Conservation (phyloP, 1,140 invertebrate genomes). For the Mamestra configurata region DNA sequence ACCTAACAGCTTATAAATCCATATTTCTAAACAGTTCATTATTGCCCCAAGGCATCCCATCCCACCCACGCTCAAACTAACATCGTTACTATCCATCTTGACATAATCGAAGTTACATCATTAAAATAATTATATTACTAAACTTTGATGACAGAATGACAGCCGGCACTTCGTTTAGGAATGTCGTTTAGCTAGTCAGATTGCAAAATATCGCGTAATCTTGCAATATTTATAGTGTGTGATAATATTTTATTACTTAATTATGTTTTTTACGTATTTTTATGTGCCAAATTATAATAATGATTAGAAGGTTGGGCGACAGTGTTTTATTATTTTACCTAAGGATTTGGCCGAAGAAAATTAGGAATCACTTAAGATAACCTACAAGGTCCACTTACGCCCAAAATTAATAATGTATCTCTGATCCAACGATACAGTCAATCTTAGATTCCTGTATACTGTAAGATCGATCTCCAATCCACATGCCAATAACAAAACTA, state of each 20-base stretch:
- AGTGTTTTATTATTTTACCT: too few relatives aligned
- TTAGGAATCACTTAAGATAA: too few relatives aligned
- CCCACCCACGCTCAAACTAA: neutral
- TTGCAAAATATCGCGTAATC: neutral
- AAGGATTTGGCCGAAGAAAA: too few relatives aligned
- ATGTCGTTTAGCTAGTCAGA: neutral
- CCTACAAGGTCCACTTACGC: too few relatives aligned
- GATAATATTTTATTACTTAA: neutral
- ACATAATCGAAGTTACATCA: neutral
- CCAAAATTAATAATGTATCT: too few relatives aligned
- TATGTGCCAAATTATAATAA: too few relatives aligned
- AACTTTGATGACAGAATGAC: neutral
- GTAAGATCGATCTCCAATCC: too few relatives aligned
- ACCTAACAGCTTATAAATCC: neutral
- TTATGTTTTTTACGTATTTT: neutral
- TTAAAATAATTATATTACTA: neutral
- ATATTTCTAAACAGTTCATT: neutral
- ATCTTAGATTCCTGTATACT: too few relatives aligned
- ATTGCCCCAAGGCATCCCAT: neutral
- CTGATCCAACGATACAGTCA: too few relatives aligned
- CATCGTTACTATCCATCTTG: neutral
- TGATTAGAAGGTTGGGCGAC: too few relatives aligned
- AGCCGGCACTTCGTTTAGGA: neutral
- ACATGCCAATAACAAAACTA: too few relatives aligned
- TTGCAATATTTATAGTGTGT: too few relatives aligned